Evolutionary conservation across 2,113 vertebrate genomes (phyloP).

Genomic region (Ploceus nigricollis): DNA sequence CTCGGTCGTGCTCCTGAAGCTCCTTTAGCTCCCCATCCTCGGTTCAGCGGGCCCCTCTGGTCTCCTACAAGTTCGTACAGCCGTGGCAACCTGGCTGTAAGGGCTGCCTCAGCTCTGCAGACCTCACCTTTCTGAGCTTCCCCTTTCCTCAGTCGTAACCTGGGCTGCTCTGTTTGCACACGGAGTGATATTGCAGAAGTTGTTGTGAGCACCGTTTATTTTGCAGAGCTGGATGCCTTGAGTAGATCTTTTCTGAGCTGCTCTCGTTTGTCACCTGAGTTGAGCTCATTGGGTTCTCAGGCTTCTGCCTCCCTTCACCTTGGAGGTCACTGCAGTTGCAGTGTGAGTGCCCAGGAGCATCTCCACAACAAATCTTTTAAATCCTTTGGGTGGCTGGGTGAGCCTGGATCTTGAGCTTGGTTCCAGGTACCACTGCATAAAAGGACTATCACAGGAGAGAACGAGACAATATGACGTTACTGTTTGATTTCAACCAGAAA

Average conservation of each 20-base stretch:
- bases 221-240: neutral
- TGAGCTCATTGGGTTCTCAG: neutral
- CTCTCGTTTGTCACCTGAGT: accelerated
- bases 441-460: accelerated
- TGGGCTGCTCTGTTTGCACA: neutral
- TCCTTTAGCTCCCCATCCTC: accelerated
- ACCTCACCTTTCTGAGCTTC: neutral
- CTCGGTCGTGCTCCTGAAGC: neutral
- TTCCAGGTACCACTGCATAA: accelerated
- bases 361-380: neutral
- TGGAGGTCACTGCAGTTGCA: neutral
- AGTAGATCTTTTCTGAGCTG: neutral
- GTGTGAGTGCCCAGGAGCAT: neutral
- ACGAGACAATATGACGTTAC: accelerated
- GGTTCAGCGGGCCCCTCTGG: neutral
- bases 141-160: accelerated
- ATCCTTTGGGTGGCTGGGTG: neutral
- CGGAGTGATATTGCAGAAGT: neutral
- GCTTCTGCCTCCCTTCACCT: neutral
- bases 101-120: neutral
- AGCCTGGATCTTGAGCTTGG: neutral
- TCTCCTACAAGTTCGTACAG: accelerated
- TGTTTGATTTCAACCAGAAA: neutral
- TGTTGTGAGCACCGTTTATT: neutral
- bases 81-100: no score